Evolutionary conservation across 2,113 vertebrate species (phyloP).

Genomic region (Desmodus rotundus): DNA sequence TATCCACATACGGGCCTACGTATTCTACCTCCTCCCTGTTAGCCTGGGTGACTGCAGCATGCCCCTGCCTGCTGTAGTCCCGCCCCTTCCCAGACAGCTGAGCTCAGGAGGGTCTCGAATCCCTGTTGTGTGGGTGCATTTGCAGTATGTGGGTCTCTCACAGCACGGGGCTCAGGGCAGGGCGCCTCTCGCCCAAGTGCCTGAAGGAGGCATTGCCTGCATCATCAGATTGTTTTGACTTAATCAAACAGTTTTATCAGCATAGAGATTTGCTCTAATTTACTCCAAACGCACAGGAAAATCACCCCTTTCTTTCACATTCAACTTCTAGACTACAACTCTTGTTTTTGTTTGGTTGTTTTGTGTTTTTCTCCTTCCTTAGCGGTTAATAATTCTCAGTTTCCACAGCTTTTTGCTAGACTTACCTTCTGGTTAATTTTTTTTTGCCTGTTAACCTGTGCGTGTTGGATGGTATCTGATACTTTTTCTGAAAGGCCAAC

Average conservation of each 20-base stretch:
- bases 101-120: too few species aligned
- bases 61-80: rapidly evolving
- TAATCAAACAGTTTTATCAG: not conserved
- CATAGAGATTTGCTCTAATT: not conserved
- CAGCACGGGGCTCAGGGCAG: not conserved
- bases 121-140: not conserved
- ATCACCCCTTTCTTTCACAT: not conserved
- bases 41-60: rapidly evolving
- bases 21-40: not conserved
- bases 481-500: not conserved
- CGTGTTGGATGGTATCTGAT: not conserved
- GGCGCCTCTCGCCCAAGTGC: not conserved
- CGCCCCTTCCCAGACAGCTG: not conserved
- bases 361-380: not conserved
- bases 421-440: not conserved
- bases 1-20: rapidly evolving
- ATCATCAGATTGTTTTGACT: not conserved
- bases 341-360: not conserved
- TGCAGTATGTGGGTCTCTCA: too few species aligned
- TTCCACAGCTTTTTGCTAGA: not conserved
- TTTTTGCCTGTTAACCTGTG: not conserved
- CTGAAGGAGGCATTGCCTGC: not conserved
- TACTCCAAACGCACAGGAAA: not conserved
- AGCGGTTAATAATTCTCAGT: not conserved
- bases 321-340: not conserved